A percentile compares a stretch with the other conserved stretches of the same genome.
Conservation (phyloP, 1,140 invertebrate genomes). For the Forficula auricularia region DNA sequence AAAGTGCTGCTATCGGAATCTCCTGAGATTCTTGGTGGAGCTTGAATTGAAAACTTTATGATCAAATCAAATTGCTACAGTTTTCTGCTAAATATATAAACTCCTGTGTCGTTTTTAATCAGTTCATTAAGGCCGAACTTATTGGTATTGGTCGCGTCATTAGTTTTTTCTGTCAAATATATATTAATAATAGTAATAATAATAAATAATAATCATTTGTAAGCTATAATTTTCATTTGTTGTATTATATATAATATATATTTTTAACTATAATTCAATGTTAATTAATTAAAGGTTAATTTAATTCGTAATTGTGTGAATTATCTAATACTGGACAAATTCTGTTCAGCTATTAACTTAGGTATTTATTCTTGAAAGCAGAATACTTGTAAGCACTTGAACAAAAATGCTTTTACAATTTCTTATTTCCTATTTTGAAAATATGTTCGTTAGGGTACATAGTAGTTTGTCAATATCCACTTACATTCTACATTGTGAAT, state of each 20-base stretch:
- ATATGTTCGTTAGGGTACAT: conserved; percentile 4
- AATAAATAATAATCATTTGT: conserved; percentile 9
- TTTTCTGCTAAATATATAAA: no score
- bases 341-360: neutral
- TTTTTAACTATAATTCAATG: conserved; percentile 3
- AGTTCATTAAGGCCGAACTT: conserved; percentile 2
- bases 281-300: conserved; percentile 6
- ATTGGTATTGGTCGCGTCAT: conserved; percentile 9
- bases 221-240: conserved; percentile 8
- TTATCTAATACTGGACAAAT: conserved; percentile 1
- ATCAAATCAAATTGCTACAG: no score
- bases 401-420: conserved; percentile 7
- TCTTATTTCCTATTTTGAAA: conserved; percentile 3
- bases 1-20: conserved; percentile 7
- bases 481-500: conserved; percentile 4
- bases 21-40: neutral
- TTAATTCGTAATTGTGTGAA: conserved; percentile 8
- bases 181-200: conserved; percentile 4
- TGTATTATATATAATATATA: conserved; percentile 10
- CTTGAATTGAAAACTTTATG: no score
- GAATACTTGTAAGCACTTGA: conserved; percentile 3
- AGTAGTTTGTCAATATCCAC: conserved; percentile 2
- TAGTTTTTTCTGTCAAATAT: no score
- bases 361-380: conserved; percentile 1
- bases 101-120: conserved; percentile 5